Evolutionary conservation across 2,113 vertebrate species (phyloP).

Genomic region (Oreochromis spilurus): DNA sequence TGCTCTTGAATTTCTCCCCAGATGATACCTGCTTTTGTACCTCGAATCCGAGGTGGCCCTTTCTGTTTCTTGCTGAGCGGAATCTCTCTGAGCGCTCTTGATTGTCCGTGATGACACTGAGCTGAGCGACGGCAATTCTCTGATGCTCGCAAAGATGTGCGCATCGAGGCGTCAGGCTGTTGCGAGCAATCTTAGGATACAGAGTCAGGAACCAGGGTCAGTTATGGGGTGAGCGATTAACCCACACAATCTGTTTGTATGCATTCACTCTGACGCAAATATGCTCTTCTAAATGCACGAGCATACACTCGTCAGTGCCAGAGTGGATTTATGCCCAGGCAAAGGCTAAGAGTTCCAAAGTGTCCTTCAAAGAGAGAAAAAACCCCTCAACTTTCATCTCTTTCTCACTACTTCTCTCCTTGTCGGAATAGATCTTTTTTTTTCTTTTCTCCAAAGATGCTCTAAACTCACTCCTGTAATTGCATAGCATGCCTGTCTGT

Average conservation of each 20-base stretch:
- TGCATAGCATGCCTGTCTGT: constrained; percentile 4
- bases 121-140: neutral
- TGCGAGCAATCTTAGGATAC: constrained; percentile 1
- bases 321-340: constrained; percentile 7
- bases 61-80: constrained; percentile 3
- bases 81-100: neutral
- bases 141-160: neutral
- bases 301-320: neutral
- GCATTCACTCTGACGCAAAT: neutral
- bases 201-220: neutral
- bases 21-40: constrained; percentile 41
- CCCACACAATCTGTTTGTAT: constrained; percentile 19
- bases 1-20: constrained; percentile 30
- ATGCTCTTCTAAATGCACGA: neutral
- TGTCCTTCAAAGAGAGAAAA: constrained; percentile 31
- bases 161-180: neutral
- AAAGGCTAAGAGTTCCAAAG: constrained; percentile 32
- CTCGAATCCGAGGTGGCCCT: constrained; percentile 41
- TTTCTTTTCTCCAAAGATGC: neutral
- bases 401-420: neutral
- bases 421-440: neutral
- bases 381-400: neutral
- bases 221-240: constrained; percentile 2
- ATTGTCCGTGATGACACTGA: constrained; percentile 19
- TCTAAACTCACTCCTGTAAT: constrained; percentile 30